A percentile compares a stretch with the other conserved stretches of the same genome.
These are phyloP conservation scores for Phania funesta DNA, from an alignment of 2,888 invertebrate genomes.

Conservation along the genomic window DNA sequence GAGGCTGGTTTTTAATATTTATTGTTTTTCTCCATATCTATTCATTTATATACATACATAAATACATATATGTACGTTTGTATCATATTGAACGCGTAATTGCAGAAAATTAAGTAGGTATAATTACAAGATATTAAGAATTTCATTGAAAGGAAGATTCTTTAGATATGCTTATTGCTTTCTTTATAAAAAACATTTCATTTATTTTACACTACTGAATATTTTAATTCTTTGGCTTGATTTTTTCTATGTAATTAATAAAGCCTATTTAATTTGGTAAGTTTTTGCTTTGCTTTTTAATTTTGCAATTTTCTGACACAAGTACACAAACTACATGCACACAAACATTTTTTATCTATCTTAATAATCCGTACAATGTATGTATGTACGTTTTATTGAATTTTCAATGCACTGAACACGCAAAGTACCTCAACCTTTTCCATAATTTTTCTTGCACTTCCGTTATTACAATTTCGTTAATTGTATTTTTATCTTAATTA, in stretches of 20 bases:
- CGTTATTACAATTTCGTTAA: not conserved
- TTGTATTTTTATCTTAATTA: not conserved
- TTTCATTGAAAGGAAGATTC: slow-evolving; percentile 1
- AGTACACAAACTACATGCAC: not conserved
- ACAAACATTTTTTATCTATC: no score
- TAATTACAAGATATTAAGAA: slow-evolving; percentile 19
- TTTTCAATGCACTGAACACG: slow-evolving; percentile 43
- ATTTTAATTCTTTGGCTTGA: no score
- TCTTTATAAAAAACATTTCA: no score
- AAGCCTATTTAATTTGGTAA: not conserved
- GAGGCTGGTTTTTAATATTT: slow-evolving; percentile 28
- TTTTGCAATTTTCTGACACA: slow-evolving; percentile 8
- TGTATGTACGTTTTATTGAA: slow-evolving; percentile 45
- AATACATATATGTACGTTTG: not conserved
- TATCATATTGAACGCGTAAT: not conserved
- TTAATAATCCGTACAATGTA: not conserved
- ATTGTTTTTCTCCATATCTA: not conserved
- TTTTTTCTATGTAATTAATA: not conserved
- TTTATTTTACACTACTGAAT: no score
- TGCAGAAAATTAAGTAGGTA: slow-evolving; percentile 11
- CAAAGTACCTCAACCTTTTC: not conserved
- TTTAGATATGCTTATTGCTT: no score
- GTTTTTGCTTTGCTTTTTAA: slow-evolving; percentile 1
- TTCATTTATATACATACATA: not conserved
- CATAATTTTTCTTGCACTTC: not conserved